Evolutionary conservation across 2,113 vertebrate genomes (phyloP).

Genomic region (Ophthalmolycus amberensis): DNA sequence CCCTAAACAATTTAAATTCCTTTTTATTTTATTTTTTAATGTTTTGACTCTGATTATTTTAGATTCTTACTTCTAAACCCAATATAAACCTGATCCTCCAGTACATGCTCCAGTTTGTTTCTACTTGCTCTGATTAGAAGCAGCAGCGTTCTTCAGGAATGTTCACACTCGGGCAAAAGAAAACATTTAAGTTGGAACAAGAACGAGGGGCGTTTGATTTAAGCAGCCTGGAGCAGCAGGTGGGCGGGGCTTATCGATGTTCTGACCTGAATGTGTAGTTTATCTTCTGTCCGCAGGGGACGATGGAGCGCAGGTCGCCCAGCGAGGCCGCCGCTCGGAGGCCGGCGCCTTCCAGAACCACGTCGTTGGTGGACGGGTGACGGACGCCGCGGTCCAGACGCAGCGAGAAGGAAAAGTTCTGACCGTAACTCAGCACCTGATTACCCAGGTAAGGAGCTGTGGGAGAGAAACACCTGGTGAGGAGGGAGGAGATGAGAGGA

Average conservation of each 20-base stretch:
- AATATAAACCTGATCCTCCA: too few relatives aligned
- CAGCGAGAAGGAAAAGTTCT: constrained; percentile 88
- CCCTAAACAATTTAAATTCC: too few relatives aligned
- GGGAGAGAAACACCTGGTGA: constrained; percentile 24
- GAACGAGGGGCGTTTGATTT: background rate
- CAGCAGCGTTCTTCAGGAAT: background rate
- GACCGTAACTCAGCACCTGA: constrained; percentile 91
- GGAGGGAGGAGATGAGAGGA: background rate
- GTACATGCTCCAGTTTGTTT: background rate
- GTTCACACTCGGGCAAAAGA: background rate
- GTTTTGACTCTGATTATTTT: too few relatives aligned
- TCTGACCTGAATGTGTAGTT: constrained; percentile 89
- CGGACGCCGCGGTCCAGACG: constrained; percentile 89
- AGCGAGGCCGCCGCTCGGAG: constrained; percentile 85
- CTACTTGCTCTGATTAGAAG: constrained; percentile 26
- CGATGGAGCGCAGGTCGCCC: constrained; percentile 79
- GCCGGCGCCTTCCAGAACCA: constrained; percentile 90
- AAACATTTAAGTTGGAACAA: background rate
- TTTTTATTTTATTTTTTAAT: too few relatives aligned
- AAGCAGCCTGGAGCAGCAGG: background rate
- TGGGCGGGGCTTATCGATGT: background rate
- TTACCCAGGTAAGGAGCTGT: constrained; percentile 89
- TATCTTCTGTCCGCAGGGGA: constrained; percentile 89
- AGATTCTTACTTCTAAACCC: too few relatives aligned
- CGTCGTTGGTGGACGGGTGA: constrained; percentile 84